These are phyloP conservation scores for Gymnocypris eckloni DNA, from an alignment of 2,797 vertebrate species.

Conservation along the genomic window DNA sequence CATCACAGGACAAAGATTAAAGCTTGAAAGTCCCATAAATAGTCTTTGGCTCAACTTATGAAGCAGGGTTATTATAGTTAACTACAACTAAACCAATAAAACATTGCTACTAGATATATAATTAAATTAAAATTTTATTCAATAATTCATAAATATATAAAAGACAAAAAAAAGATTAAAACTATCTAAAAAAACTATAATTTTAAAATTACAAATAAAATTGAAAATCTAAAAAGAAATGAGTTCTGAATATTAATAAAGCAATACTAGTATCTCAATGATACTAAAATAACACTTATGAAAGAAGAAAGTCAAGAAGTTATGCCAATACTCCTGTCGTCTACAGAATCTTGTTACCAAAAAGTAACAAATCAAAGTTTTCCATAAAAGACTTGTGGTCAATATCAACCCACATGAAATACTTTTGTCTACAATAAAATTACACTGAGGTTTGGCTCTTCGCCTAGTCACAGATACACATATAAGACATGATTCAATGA, in stretches of 20 bases:
- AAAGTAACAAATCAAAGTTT: slow-evolving; percentile 3
- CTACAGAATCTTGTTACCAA: background rate
- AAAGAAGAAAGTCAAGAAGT: background rate
- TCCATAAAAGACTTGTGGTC: background rate
- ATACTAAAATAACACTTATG: background rate
- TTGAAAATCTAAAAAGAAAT: background rate
- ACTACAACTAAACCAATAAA: background rate
- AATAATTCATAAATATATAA: background rate
- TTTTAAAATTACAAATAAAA: background rate
- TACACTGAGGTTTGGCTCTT: slow-evolving; percentile 7
- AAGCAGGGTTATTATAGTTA: slow-evolving; percentile 19
- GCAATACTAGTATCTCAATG: background rate
- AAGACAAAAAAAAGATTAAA: background rate
- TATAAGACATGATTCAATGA: background rate
- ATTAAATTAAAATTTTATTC: accelerated
- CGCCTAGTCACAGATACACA: background rate
- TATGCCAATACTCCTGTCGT: background rate
- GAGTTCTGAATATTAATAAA: background rate
- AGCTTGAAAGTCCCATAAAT: background rate
- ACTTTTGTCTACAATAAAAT: background rate
- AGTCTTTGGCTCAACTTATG: slow-evolving; percentile 9
- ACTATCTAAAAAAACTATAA: too few species aligned
- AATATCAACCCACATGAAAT: background rate
- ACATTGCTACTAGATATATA: too few species aligned
- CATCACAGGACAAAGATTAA: slow-evolving; percentile 42